Base-by-base conservation (phyloP, 2,888 invertebrate species). In the Halocaridina rubra region DNA sequence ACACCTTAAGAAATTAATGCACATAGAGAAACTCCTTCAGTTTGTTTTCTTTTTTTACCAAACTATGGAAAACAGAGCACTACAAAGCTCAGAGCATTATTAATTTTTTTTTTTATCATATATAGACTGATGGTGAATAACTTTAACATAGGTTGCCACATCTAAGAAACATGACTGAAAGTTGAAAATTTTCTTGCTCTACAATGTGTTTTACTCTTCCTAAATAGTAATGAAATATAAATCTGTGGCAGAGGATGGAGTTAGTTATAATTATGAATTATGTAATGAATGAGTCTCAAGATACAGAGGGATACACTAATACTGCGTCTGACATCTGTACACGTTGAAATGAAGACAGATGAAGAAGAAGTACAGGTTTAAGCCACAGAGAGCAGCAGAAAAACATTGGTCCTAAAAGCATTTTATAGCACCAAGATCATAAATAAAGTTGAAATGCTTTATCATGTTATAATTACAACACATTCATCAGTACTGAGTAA, bases 351-450 rank as follows among this genome's bases (percentile, higher is more conserved):
- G 19, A 64, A 33, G 22, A 78, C 8, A 59, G 32, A 53, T 27
- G 46, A 53, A 22, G 10, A 71, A 16, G 29, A 10, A 80, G 59
- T 33, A 10, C 19, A 22, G 39, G 72, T 24, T 32, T 53, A 72
- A 59, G 72, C 32, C 33, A 80, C 57, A 80, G 80, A 72, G 80
- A 72, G 72, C 72, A 80, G 30, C 53, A 53, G 53, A 53, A 80
- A 53, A 16, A 71, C 57, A 61, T 30, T 72, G 72, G 72, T 57
- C 72, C 57, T 72, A 80, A 72, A 78, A 78, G 71, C 69, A 64
- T 69, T n/a, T n/a, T n/a, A 78, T 84, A 84, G 82, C 82, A 84
- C 82, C 82, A 84, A 84, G 53, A 32, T 24, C 76, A 33, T 61
- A 61, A 29, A n/a, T 13, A 24, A 75, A 53, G 76, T 76, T 67